phyloP scores from a whole-genome alignment of 2,797 vertebrate species.

The Monodelphis domestica region DNA sequence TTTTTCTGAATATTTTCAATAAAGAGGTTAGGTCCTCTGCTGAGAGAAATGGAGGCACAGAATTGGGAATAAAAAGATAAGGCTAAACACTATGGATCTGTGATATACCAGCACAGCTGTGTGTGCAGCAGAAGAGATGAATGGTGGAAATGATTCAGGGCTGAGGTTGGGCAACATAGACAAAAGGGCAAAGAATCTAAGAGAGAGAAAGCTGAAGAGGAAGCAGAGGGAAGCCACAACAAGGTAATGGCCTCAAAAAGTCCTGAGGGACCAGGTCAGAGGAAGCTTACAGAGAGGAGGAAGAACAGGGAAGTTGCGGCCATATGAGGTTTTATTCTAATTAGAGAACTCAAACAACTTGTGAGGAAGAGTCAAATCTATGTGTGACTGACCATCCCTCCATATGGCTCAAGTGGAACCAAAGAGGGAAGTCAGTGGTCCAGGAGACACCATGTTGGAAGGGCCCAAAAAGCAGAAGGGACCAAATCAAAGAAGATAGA shows the following conservation, averaged over 20 bases:
- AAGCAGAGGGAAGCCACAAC: neutral
- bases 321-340: neutral
- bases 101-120: fast-evolving
- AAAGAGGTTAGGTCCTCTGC: neutral
- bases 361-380: neutral
- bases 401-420: neutral
- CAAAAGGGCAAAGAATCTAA: neutral
- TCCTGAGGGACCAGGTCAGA: neutral
- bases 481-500: neutral
- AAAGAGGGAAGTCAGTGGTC: too few relatives aligned
- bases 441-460: neutral
- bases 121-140: neutral
- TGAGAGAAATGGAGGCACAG: neutral
- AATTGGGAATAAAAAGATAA: neutral
- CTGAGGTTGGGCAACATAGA: neutral
- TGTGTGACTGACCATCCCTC: neutral
- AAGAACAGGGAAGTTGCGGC: neutral
- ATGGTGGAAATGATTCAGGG: neutral
- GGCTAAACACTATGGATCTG: neutral
- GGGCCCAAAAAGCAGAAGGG: neutral
- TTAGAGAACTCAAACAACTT: neutral
- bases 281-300: neutral
- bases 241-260: neutral
- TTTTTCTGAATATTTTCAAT: too few relatives aligned
- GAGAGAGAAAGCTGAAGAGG: neutral